These are phyloP conservation scores for Hermatobates lingyangjiaoensis DNA, from an alignment of 1,140 invertebrate genomes.

Conservation along the genomic window DNA sequence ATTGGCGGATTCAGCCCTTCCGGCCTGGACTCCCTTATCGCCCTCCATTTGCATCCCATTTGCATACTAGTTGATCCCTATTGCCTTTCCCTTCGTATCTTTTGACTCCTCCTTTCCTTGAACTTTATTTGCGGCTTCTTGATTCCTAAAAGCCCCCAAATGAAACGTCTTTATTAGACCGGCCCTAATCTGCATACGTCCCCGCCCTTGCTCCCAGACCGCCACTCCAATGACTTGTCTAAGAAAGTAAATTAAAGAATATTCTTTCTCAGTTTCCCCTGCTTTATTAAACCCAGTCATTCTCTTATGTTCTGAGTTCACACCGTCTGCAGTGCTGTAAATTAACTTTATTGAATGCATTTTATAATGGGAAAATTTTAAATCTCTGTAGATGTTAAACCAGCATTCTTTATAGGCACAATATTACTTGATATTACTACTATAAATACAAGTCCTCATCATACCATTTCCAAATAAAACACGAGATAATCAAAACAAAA, in stretches of 20 bases:
- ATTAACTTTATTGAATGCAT: too few relatives aligned
- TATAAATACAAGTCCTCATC: too few relatives aligned
- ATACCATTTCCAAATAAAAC: too few relatives aligned
- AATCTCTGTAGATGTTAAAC: too few relatives aligned
- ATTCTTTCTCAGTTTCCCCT: slow-evolving; percentile 3
- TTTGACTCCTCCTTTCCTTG: slow-evolving; percentile 3
- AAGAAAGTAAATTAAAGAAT: slow-evolving; percentile 11
- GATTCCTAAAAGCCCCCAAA: slow-evolving; percentile 15
- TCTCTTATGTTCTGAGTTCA: too few relatives aligned
- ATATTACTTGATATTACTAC: too few relatives aligned
- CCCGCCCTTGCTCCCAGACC: slow-evolving; percentile 2
- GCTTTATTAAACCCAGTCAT: slow-evolving; percentile 1
- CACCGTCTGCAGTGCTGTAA: too few relatives aligned
- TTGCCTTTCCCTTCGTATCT: slow-evolving; percentile 9
- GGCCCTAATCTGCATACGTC: slow-evolving; percentile 14
- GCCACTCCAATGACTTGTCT: neutral
- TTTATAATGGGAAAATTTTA: too few relatives aligned
- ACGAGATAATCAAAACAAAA: too few relatives aligned
- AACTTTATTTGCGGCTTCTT: slow-evolving; percentile 18
- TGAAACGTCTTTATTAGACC: slow-evolving; percentile 15
- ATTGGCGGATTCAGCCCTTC: too few relatives aligned
- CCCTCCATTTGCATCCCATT: slow-evolving; percentile 14
- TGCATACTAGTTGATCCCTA: slow-evolving; percentile 18
- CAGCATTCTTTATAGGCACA: too few relatives aligned
- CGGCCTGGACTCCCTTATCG: neutral